Conservation (phyloP, 2,888 invertebrate genomes). For the Heliconius sara region DNA sequence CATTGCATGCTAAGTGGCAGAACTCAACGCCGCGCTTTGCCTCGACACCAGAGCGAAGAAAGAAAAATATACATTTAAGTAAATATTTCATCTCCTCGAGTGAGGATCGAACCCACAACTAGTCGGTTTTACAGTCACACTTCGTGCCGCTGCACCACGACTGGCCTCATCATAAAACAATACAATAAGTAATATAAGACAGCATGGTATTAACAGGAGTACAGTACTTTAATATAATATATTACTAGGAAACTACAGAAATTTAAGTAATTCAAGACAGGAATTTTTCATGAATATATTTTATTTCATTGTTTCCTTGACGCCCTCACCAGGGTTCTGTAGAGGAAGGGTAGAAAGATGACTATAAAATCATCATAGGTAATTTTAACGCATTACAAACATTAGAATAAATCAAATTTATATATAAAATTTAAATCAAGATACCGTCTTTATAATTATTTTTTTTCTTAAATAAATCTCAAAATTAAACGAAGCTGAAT, state of each 20-base stretch:
- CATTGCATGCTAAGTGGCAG: too few species aligned
- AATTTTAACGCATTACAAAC: neutral
- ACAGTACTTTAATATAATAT: neutral
- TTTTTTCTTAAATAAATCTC: neutral
- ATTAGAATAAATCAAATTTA: too few species aligned
- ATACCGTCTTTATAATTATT: neutral
- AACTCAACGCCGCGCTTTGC: too few species aligned
- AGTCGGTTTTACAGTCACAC: too few species aligned
- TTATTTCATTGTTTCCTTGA: slow-evolving; percentile 64
- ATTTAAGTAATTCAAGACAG: slow-evolving; percentile 42
- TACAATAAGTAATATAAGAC: neutral
- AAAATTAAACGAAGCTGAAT: neutral
- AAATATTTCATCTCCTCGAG: too few species aligned
- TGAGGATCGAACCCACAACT: too few species aligned
- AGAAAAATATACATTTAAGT: too few species aligned
- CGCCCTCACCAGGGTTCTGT: slow-evolving; percentile 41
- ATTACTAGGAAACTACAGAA: slow-evolving; percentile 17
- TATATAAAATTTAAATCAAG: too few species aligned
- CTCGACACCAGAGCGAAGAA: too few species aligned
- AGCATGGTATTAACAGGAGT: neutral
- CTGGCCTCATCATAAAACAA: neutral
- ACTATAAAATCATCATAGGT: neutral
- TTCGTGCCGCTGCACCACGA: too few species aligned
- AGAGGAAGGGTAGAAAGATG: neutral
- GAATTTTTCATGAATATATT: slow-evolving; percentile 45